Conservation (phyloP, 2,888 invertebrate species). For the Melanostoma scalare region DNA sequence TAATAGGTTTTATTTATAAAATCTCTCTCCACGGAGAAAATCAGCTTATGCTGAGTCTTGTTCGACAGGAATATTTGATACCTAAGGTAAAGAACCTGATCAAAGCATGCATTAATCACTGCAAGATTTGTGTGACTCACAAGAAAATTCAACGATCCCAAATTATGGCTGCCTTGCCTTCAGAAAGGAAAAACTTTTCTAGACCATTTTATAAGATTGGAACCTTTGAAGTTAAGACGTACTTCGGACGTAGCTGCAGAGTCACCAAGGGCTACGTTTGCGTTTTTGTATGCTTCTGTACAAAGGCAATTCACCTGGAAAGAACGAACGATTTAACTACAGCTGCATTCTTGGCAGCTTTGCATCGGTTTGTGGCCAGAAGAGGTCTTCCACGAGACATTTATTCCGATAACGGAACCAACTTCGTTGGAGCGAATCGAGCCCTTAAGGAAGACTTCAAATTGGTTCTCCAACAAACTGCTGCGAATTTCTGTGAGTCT, state of each 20-base stretch:
- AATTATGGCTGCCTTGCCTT: constrained; percentile 49
- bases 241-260: constrained; percentile 41
- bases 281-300: constrained; percentile 62
- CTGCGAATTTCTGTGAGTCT: not conserved
- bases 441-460: not conserved
- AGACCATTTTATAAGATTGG: constrained; percentile 55
- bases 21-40: constrained; percentile 29
- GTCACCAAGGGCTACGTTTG: constrained; percentile 62
- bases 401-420: constrained; percentile 58
- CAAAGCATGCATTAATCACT: constrained; percentile 32
- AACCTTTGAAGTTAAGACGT: constrained; percentile 60
- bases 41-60: constrained; percentile 9
- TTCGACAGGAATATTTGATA: constrained; percentile 29
- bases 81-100: constrained; percentile 28
- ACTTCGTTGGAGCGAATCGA: constrained; percentile 26
- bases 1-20: constrained; percentile 19
- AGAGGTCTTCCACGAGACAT: constrained; percentile 53
- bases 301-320: constrained; percentile 61
- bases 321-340: constrained; percentile 44
- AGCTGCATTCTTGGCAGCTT: constrained; percentile 62
- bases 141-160: constrained; percentile 39
- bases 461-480: not conserved
- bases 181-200: constrained; percentile 34
- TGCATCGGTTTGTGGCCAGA: constrained; percentile 44
- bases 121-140: constrained; percentile 36